Conservation (phyloP, 2,113 vertebrate species). For the Otocyon megalotis region DNA sequence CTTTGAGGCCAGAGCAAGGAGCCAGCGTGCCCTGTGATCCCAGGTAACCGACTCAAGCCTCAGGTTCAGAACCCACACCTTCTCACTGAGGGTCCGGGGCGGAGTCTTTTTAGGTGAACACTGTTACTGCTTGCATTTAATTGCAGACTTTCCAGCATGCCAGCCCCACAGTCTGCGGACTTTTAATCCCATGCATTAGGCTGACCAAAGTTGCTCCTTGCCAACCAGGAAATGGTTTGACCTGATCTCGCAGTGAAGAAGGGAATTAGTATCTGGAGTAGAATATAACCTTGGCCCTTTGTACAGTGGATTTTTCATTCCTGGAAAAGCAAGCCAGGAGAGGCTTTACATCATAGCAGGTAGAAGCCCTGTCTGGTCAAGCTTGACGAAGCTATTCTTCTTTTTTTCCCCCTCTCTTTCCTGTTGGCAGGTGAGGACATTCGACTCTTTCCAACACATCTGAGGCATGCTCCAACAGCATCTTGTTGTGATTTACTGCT, state of each 20-base stretch:
- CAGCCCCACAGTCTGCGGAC: neutral
- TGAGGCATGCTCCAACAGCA: slow-evolving; percentile 37
- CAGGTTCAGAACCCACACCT: neutral
- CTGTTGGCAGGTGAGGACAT: slow-evolving; percentile 11
- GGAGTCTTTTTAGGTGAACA: neutral
- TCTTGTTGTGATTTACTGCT: slow-evolving; percentile 58
- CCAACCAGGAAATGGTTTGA: slow-evolving; percentile 11
- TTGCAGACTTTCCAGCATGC: neutral
- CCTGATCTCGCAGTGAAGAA: neutral
- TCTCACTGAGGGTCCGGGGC: neutral
- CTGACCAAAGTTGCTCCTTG: neutral
- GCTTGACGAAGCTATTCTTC: neutral
- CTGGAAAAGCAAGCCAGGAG: slow-evolving; percentile 32
- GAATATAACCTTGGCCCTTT: neutral
- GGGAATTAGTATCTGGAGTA: neutral
- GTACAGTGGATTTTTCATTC: neutral
- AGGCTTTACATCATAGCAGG: neutral
- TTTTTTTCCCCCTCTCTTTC: neutral
- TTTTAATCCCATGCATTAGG: neutral
- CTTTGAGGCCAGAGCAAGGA: neutral
- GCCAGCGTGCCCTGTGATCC: neutral
- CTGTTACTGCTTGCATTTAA: neutral
- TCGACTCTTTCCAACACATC: neutral
- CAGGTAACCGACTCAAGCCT: neutral
- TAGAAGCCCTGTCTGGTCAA: neutral